Conservation (phyloP, 1,140 invertebrate species). For the Dendroctonus ponderosae region DNA sequence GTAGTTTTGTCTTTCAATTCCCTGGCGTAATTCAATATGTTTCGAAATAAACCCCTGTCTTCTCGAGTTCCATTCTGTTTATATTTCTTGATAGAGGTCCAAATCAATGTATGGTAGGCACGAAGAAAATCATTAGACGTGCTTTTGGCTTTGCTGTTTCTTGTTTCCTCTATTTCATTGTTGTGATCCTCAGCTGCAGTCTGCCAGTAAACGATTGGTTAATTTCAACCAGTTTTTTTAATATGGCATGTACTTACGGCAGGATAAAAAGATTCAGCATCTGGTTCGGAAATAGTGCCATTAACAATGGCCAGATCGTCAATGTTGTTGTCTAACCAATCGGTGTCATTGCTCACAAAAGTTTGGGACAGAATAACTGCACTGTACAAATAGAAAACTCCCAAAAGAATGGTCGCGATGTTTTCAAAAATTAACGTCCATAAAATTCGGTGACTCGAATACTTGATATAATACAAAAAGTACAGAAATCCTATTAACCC, state of each 20-base stretch:
- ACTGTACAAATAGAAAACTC: slow-evolving; percentile 21
- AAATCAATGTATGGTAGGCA: slow-evolving; percentile 13
- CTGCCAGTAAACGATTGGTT: background rate
- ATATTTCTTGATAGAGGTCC: slow-evolving; percentile 5
- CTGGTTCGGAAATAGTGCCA: slow-evolving; percentile 2
- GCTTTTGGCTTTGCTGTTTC: slow-evolving; percentile 21
- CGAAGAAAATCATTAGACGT: slow-evolving; percentile 8
- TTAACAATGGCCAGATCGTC: slow-evolving; percentile 29
- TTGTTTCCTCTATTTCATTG: slow-evolving; percentile 26
- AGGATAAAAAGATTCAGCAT: background rate
- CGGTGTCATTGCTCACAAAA: background rate
- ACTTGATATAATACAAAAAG: slow-evolving; percentile 15
- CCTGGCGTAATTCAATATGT: background rate
- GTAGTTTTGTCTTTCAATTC: background rate
- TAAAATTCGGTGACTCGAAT: background rate
- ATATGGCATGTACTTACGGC: background rate
- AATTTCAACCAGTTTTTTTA: background rate
- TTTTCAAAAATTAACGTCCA: slow-evolving; percentile 18
- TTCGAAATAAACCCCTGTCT: slow-evolving; percentile 2
- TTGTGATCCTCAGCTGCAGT: background rate
- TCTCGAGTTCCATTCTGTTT: background rate
- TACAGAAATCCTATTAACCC: slow-evolving; percentile 10
- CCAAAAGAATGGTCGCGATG: slow-evolving; percentile 11
- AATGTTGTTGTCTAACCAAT: slow-evolving; percentile 2
- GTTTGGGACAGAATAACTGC: slow-evolving; percentile 14